phyloP scores from a whole-genome alignment of 2,797 vertebrate genomes.

The Rhinoraja longicauda region DNA sequence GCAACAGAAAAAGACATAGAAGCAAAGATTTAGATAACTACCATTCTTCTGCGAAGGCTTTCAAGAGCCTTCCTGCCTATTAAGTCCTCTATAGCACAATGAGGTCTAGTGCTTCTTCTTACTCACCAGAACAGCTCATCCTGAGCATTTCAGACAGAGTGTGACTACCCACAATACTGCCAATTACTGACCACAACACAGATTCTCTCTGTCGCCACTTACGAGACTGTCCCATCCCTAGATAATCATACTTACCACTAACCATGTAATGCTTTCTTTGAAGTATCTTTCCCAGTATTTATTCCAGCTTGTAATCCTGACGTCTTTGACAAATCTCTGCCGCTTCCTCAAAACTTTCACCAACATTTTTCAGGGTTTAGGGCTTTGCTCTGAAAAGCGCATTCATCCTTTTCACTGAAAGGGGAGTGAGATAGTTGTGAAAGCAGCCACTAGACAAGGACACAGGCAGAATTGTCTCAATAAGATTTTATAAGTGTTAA shows the following conservation, averaged over 20 bases:
- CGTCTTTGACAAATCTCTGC: background rate
- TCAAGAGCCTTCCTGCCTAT: background rate
- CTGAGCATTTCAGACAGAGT: background rate
- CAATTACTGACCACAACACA: slow-evolving; percentile 37
- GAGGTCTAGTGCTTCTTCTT: background rate
- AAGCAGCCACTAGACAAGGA: background rate
- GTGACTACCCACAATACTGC: slow-evolving; percentile 11
- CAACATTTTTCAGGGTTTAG: background rate
- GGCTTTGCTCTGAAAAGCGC: background rate
- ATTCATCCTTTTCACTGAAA: background rate
- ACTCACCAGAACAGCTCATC: background rate
- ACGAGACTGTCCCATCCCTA: slow-evolving; percentile 20
- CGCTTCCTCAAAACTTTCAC: slow-evolving; percentile 20
- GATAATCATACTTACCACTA: slow-evolving; percentile 30
- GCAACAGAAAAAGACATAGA: background rate
- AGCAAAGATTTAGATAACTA: background rate
- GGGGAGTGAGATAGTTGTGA: background rate
- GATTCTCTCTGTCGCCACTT: slow-evolving; percentile 29
- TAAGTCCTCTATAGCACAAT: background rate
- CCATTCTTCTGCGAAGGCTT: background rate
- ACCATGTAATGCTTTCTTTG: background rate
- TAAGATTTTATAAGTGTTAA: background rate
- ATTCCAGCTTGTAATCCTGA: slow-evolving; percentile 25
- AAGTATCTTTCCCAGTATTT: background rate
- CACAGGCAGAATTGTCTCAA: background rate